phyloP scores from a whole-genome alignment of 1,140 invertebrate species.

The Diorhabda elongata region DNA sequence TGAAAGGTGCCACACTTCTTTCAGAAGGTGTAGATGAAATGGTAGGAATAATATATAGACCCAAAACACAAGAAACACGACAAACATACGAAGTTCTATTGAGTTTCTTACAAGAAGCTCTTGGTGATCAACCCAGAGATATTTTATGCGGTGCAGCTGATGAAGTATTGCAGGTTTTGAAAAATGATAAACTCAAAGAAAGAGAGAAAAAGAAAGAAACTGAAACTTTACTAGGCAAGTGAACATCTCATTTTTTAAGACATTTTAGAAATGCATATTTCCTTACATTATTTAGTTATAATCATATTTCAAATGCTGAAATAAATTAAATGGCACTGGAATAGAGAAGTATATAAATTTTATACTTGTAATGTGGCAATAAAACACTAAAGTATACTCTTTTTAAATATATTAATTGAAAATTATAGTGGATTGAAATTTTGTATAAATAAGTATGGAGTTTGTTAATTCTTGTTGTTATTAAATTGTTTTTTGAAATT shows the following conservation, averaged over 20 bases:
- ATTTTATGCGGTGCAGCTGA: constrained; percentile 97
- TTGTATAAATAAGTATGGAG: too few species aligned
- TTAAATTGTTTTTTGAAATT: too few species aligned
- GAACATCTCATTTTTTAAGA: not conserved
- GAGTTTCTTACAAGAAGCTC: constrained; percentile 94
- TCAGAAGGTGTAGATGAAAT: constrained; percentile 89
- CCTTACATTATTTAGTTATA: too few species aligned
- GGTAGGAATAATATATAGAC: constrained; percentile 91
- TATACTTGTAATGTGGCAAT: too few species aligned
- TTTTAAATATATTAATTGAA: too few species aligned
- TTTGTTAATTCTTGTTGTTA: too few species aligned
- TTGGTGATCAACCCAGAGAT: constrained; percentile 95
- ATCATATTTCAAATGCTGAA: too few species aligned
- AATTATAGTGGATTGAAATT: too few species aligned
- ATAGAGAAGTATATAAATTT: too few species aligned
- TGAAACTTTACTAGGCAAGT: constrained; percentile 77
- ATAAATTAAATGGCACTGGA: too few species aligned
- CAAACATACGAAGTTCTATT: constrained; percentile 96
- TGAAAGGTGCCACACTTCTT: constrained; percentile 81
- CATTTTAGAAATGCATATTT: not conserved
- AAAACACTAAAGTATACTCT: too few species aligned
- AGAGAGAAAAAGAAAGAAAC: constrained; percentile 92
- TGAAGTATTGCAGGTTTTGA: constrained; percentile 92
- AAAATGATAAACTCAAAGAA: constrained; percentile 93
- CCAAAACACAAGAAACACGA: constrained; percentile 95